Base-by-base conservation (phyloP, 2,888 invertebrate genomes). In the Cyclophora albipunctata region DNA sequence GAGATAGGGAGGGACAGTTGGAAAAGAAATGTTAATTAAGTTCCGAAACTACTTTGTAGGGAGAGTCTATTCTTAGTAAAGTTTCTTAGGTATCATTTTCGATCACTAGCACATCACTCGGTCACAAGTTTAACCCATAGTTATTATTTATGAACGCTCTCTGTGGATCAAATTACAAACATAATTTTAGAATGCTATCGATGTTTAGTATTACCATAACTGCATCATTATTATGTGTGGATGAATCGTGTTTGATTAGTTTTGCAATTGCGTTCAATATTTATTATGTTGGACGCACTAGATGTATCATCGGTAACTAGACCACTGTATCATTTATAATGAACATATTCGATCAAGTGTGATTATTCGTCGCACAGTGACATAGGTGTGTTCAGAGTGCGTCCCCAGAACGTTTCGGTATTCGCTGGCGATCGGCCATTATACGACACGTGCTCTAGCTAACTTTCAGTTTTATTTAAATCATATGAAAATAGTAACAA, bases 91-190 rank as follows among this genome's bases (percentile, higher is more conserved):
- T 59, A 58, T 59, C 55, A 59, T 65, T 55, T 58, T 51, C 45
- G 4, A 62, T 55, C n/a, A 47, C 48, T 48, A 50, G 50, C 49
- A 49, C 44, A 53, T 50, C 51, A 56, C 52, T 49, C 44, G 41
- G 50, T 49, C 54, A 62, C 60, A 20, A 60, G 60, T 69, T 64
- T 75, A 72, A 63, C 71, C 69, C 72, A 73, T 71, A 54, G 51
- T 57, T 60, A 50, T 46, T 20, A 46, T 35, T 35, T 54, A 20
- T 50, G 53, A 45, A 46, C 54, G 50, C 46, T 54, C 60, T 61
- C 54, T 42, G 52, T 45, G 48, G 51, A 53, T 47, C 34, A 52
- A 40, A 48, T 45, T 42, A 33, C 46, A 41, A 44, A 53, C 48
- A 50, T 47, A 50, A 47, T 42, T 53, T 62, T 55, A 45, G 42